Conservation (phyloP, 2,113 vertebrate genomes). For the Gasterosteus aculeatus region DNA sequence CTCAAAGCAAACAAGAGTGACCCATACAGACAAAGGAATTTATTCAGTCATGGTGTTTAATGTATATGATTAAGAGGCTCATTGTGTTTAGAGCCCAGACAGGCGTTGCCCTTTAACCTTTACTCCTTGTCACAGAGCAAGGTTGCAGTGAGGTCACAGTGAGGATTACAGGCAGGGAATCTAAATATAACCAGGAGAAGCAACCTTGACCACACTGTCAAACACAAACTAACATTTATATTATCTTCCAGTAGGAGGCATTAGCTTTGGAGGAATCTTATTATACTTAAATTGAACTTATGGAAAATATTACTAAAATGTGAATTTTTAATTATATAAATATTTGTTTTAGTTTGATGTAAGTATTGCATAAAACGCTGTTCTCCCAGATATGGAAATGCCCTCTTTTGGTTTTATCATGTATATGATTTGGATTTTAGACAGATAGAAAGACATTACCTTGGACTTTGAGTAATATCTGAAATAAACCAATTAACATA, state of each 20-base stretch:
- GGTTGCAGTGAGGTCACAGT: constrained; percentile 12
- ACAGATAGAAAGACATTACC: not conserved
- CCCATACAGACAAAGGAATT: not conserved
- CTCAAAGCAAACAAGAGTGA: not conserved
- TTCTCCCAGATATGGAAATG: not conserved
- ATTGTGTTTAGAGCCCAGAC: constrained; percentile 31
- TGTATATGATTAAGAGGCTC: not conserved
- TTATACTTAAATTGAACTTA: constrained; percentile 22
- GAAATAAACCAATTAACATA: not conserved
- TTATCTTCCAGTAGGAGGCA: constrained; percentile 25
- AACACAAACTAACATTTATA: constrained; percentile 17
- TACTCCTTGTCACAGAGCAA: constrained; percentile 7
- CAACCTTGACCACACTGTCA: constrained; percentile 9
- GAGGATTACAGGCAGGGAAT: constrained; percentile 5
- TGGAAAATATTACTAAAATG: constrained; percentile 15
- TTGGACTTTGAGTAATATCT: not conserved
- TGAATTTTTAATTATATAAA: not conserved
- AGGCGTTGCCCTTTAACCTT: constrained; percentile 32
- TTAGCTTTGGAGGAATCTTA: constrained; percentile 19
- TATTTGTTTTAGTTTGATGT: not conserved
- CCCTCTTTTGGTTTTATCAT: not conserved
- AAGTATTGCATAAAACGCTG: not conserved
- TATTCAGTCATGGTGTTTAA: not conserved
- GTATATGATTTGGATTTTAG: not conserved
- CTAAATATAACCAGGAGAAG: constrained; percentile 38